These are phyloP conservation scores for Netelia inedita DNA, from an alignment of 2,888 invertebrate species.

Conservation along the genomic window DNA sequence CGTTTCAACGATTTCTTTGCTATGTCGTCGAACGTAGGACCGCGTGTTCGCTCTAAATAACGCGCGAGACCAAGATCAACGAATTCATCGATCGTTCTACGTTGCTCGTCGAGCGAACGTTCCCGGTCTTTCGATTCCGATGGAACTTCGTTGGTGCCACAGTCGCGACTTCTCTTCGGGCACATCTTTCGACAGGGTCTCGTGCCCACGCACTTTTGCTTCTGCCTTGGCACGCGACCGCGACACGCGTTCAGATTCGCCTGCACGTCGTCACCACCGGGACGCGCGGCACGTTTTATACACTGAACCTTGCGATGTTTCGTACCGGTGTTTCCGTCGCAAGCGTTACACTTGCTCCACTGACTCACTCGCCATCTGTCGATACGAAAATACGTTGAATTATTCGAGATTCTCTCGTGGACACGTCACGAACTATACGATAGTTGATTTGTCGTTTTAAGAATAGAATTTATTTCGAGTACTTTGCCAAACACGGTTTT, in stretches of 20 bases:
- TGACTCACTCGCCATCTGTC: slow-evolving; percentile 88
- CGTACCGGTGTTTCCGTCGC: slow-evolving; percentile 85
- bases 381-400: neutral
- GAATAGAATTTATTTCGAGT: slow-evolving; percentile 49
- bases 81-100: slow-evolving; percentile 73
- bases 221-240: slow-evolving; percentile 76
- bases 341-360: slow-evolving; percentile 88
- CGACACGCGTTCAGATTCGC: slow-evolving; percentile 76
- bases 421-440: neutral
- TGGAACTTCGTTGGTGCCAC: slow-evolving; percentile 10
- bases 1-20: slow-evolving; percentile 62
- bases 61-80: slow-evolving; percentile 74
- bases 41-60: slow-evolving; percentile 69
- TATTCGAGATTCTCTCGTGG: neutral
- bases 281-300: slow-evolving; percentile 84
- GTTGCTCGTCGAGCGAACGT: slow-evolving; percentile 47
- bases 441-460: neutral
- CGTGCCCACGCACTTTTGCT: slow-evolving; percentile 74
- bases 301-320: slow-evolving; percentile 86
- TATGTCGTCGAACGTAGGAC: neutral
- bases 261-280: slow-evolving; percentile 85
- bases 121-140: slow-evolving; percentile 22
- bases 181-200: slow-evolving; percentile 77
- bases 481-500: slow-evolving; percentile 85
- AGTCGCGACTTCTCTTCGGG: slow-evolving; percentile 67